Evolutionary conservation across 2,797 vertebrate species (phyloP), one percentile per base, ranked within the genome.

Genomic region (Betta splendens): DNA sequence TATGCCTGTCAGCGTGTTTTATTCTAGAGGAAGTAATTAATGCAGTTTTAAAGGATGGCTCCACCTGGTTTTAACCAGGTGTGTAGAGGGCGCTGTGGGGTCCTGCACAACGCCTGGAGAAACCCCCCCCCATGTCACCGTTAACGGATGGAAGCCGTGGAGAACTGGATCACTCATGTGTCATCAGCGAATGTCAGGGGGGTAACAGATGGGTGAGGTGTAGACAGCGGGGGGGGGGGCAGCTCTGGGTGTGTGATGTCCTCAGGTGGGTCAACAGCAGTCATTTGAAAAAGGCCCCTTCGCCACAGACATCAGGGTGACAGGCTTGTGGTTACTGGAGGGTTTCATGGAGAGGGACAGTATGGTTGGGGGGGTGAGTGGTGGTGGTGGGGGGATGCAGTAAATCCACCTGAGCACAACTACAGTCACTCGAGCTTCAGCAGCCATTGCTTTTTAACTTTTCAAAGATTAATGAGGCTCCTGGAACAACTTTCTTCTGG

Each of bases 391-490:
- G n/a, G n/a, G n/a, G n/a, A n/a, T n/a, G n/a, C n/a, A n/a, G n/a
- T n/a, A n/a, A n/a, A n/a, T n/a, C n/a, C n/a, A n/a, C n/a, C n/a
- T n/a, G n/a, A n/a, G n/a, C n/a, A n/a, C n/a, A n/a, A n/a, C n/a
- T n/a, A n/a, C 42, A 61, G 12, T 64, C 69, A 56, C 73, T 58
- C 68, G 21, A 53, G 42, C 52, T 39, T 17, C 32, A 70, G 64
- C 43, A 46, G 33, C 23, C 37, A 51, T 29, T 35, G 43, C 46
- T 76, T 66, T 65, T 58, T 44, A 65, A 64, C 38, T 61, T 28
- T 56, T 77, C 42, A 67, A 86, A 77, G 70, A 80, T 83, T 80
- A 77, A 85, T 79, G 66, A 85, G 66, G 48, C 66, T 61, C 61
- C 78, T 64, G 20, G 62, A 72, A 61, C 20, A 75, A 42, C 58